Percentiles rank a stretch among this genome's conserved stretches.
Evolutionary conservation across 2,113 vertebrate genomes (phyloP).

Genomic region (Nothobranchius furzeri): DNA sequence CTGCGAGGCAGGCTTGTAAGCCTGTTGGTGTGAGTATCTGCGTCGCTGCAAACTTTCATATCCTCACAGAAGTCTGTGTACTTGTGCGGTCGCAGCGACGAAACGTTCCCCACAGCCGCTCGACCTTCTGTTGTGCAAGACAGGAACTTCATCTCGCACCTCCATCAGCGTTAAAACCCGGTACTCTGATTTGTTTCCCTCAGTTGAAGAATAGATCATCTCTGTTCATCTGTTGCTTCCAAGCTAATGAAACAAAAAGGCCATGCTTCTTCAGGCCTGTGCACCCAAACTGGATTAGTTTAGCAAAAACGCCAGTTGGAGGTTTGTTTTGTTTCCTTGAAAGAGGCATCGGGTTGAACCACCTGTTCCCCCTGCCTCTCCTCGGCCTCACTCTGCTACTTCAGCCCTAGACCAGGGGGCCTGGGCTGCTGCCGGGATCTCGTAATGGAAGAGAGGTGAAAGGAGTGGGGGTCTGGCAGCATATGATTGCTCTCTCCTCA

Average conservation of each 20-base stretch:
- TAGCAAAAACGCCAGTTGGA: constrained; percentile 24
- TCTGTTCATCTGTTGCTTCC: neutral
- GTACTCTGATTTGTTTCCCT: neutral
- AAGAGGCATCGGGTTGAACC: constrained; percentile 78
- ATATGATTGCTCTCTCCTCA: constrained; percentile 61
- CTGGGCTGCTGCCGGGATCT: constrained; percentile 54
- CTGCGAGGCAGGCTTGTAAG: constrained; percentile 72
- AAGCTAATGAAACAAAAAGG: neutral
- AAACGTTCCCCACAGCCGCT: constrained; percentile 54
- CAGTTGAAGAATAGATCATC: constrained; percentile 14
- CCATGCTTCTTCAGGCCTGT: constrained; percentile 25
- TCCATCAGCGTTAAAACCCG: neutral
- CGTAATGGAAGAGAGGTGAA: constrained; percentile 16
- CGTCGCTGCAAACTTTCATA: constrained; percentile 63
- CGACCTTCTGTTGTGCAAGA: constrained; percentile 50
- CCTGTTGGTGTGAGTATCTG: constrained; percentile 57
- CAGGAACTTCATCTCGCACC: neutral
- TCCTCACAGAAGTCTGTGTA: constrained; percentile 58
- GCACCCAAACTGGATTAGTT: constrained; percentile 42
- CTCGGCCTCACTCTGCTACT: constrained; percentile 5
- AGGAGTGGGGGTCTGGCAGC: constrained; percentile 62
- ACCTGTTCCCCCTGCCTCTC: constrained; percentile 67
- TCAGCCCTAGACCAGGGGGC: constrained; percentile 48
- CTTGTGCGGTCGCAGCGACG: constrained; percentile 31
- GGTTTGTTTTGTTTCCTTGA: constrained; percentile 10